Conservation (phyloP, 2,113 vertebrate genomes). For the Labeo rohita region DNA sequence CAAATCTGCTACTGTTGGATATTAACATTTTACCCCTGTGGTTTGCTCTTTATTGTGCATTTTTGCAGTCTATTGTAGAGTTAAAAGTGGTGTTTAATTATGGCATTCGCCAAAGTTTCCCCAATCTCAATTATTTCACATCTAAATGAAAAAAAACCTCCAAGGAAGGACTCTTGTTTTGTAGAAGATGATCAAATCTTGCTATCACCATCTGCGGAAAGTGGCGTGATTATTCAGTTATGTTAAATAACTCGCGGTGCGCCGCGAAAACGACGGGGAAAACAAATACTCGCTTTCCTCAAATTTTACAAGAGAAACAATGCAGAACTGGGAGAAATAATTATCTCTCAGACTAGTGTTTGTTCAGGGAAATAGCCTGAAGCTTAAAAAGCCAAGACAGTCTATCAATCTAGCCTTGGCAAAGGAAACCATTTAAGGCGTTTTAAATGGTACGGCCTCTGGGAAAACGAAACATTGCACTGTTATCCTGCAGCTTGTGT, state of each 20-base stretch:
- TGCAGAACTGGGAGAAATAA: conserved; percentile 46
- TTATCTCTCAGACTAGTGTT: conserved; percentile 47
- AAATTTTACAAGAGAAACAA: conserved; percentile 43
- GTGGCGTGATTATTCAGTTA: conserved; percentile 49
- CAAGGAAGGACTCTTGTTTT: conserved; percentile 10
- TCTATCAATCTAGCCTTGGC: conserved; percentile 56
- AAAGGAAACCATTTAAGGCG: conserved; percentile 48
- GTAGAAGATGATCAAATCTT: conserved; percentile 30
- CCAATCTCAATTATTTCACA: neutral
- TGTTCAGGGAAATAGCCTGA: conserved; percentile 50
- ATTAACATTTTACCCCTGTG: neutral
- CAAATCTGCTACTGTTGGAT: neutral
- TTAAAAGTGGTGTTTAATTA: conserved; percentile 21
- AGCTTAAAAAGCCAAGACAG: conserved; percentile 46
- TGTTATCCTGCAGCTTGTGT: conserved; percentile 18
- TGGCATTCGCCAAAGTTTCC: neutral
- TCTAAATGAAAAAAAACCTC: neutral
- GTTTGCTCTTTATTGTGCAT: neutral
- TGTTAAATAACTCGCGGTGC: conserved; percentile 25
- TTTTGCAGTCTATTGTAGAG: neutral
- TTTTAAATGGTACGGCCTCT: conserved; percentile 37
- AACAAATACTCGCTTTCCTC: conserved; percentile 27
- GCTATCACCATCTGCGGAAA: conserved; percentile 41
- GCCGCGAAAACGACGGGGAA: conserved; percentile 2
- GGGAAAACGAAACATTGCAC: conserved; percentile 5